Conservation (phyloP, 1,140 invertebrate species). For the Oryctes rhinoceros region DNA sequence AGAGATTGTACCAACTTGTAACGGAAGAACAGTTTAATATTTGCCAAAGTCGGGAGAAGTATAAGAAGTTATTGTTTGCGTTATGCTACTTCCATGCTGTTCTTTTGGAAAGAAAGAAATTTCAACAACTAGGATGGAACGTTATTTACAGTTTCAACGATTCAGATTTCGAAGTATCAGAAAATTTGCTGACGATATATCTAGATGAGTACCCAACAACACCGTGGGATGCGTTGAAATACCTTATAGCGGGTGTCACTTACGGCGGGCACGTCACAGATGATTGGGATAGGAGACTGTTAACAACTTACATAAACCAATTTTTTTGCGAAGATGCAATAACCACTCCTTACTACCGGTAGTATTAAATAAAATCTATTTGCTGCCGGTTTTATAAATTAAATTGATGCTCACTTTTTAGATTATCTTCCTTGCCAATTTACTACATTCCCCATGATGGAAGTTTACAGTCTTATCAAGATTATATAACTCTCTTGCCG, state of each 20-base stretch:
- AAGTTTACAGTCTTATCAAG: slow-evolving; percentile 78
- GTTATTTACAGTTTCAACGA: slow-evolving; percentile 88
- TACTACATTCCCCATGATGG: slow-evolving; percentile 87
- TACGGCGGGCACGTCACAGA: slow-evolving; percentile 95
- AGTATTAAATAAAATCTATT: slow-evolving; percentile 43
- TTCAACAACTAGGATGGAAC: slow-evolving; percentile 92
- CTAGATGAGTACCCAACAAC: slow-evolving; percentile 84
- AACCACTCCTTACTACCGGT: slow-evolving; percentile 73
- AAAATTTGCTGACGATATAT: slow-evolving; percentile 81
- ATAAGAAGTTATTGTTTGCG: slow-evolving; percentile 85
- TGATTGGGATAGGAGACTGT: slow-evolving; percentile 88
- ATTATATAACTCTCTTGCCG: slow-evolving; percentile 80
- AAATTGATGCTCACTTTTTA: slow-evolving; percentile 49
- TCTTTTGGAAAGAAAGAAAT: slow-evolving; percentile 87
- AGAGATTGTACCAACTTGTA: slow-evolving; percentile 84
- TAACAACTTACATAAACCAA: slow-evolving; percentile 83
- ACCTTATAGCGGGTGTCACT: slow-evolving; percentile 91
- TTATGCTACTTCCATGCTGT: slow-evolving; percentile 92
- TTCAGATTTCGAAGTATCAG: slow-evolving; percentile 88
- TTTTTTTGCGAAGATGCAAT: slow-evolving; percentile 79
- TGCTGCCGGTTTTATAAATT: neutral
- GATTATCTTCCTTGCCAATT: slow-evolving; percentile 71
- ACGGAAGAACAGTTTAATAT: slow-evolving; percentile 81
- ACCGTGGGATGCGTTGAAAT: slow-evolving; percentile 90
- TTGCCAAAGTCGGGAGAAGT: slow-evolving; percentile 79